These are phyloP conservation scores for Drosophila santomea DNA, from an alignment of 1,140 invertebrate genomes.

Conservation along the genomic window DNA sequence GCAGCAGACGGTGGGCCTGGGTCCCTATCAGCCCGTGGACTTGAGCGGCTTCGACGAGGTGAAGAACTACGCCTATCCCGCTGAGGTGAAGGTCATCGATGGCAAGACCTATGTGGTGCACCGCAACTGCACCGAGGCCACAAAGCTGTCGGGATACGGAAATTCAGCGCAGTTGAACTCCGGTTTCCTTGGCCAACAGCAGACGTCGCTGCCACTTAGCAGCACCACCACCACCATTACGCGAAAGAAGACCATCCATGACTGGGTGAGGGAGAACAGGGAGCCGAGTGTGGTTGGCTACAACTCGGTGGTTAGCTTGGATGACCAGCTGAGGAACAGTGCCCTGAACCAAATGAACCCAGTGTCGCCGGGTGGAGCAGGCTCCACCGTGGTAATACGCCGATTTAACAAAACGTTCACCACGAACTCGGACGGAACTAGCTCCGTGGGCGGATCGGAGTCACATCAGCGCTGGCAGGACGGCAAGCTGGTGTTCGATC, in stretches of 20 bases:
- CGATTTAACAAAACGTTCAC: conserved; percentile 70
- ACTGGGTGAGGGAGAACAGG: conserved; percentile 64
- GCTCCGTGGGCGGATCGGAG: conserved; percentile 64
- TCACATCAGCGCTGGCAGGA: conserved; percentile 69
- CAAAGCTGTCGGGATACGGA: conserved; percentile 44
- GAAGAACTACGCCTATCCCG: conserved; percentile 75
- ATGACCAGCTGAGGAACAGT: neutral
- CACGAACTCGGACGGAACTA: conserved; percentile 62
- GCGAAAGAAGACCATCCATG: conserved; percentile 55
- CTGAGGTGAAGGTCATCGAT: conserved; percentile 77
- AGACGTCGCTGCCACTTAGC: conserved; percentile 15
- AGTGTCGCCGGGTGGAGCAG: conserved; percentile 14
- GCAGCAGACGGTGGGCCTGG: conserved; percentile 58
- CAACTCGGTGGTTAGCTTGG: conserved; percentile 62
- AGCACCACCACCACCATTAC: conserved; percentile 45
- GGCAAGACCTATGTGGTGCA: conserved; percentile 80
- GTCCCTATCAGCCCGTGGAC: conserved; percentile 59
- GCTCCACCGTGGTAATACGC: conserved; percentile 53
- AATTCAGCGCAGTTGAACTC: conserved; percentile 26
- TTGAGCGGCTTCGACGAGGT: conserved; percentile 74
- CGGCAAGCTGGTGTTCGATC: conserved; percentile 70
- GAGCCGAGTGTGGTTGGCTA: conserved; percentile 72
- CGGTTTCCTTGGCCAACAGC: conserved; percentile 13
- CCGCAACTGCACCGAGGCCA: conserved; percentile 77
- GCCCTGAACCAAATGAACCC: conserved; percentile 12